A percentile compares a stretch with the other conserved stretches of the same genome.
Conservation (phyloP, 2,888 invertebrate species). For the Polylopha cassiicola region DNA sequence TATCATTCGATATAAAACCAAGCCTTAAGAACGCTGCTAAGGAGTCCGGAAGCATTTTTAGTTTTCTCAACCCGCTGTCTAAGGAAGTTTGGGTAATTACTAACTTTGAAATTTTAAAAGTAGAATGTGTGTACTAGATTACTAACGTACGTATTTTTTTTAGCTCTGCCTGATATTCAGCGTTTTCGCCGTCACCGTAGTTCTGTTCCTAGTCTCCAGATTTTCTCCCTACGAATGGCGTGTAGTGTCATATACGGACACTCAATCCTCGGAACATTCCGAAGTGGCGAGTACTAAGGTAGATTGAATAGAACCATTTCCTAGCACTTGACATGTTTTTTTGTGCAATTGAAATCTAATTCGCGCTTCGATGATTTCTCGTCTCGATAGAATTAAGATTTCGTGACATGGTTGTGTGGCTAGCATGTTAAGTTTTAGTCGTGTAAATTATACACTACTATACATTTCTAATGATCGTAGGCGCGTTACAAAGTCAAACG, state of each 20-base stretch:
- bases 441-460: too few species aligned
- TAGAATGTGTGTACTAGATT: too few species aligned
- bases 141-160: conserved; percentile 31
- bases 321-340: neutral
- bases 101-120: conserved; percentile 1
- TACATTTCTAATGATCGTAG: too few species aligned
- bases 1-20: conserved; percentile 97
- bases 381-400: too few species aligned
- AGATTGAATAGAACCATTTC: conserved; percentile 6
- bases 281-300: conserved; percentile 51
- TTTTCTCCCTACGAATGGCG: conserved; percentile 99
- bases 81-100: conserved; percentile 97
- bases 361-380: too few species aligned
- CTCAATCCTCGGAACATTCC: conserved; percentile 43
- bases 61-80: conserved; percentile 96
- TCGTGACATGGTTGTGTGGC: too few species aligned
- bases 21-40: conserved; percentile 89
- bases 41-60: conserved; percentile 92
- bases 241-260: conserved; percentile 69
- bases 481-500: too few species aligned
- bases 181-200: conserved; percentile 94
- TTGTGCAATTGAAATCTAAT: too few species aligned
- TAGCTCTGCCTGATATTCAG: conserved; percentile 86
- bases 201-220: conserved; percentile 94
- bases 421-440: too few species aligned